Percentiles rank a stretch among this genome's conserved stretches.
These are phyloP conservation scores for Oreochromis spilurus DNA, from an alignment of 2,113 vertebrate species.

Conservation along the genomic window DNA sequence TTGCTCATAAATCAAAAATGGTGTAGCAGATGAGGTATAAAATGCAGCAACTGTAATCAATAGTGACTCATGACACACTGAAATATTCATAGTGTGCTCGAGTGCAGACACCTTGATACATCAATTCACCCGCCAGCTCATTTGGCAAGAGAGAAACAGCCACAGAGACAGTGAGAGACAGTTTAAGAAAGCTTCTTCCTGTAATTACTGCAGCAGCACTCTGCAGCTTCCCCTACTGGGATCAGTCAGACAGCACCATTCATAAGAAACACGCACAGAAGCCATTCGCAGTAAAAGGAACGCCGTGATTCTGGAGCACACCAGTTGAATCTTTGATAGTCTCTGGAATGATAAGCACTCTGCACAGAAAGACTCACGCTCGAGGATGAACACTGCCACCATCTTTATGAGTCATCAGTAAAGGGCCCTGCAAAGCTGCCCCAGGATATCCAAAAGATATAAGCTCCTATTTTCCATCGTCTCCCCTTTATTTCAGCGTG, in stretches of 20 bases:
- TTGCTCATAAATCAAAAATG: background rate
- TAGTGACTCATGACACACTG: background rate
- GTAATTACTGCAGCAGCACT: conserved; percentile 38
- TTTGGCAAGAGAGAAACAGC: conserved; percentile 5
- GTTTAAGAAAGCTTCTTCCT: conserved; percentile 6
- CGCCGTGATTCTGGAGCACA: background rate
- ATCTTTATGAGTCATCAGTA: conserved; percentile 43
- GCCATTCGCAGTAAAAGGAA: conserved; percentile 14
- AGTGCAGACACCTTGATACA: background rate
- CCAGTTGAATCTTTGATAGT: conserved; percentile 7
- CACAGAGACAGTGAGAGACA: conserved; percentile 3
- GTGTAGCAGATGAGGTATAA: background rate
- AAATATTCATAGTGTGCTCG: background rate
- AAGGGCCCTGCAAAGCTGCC: conserved; percentile 3
- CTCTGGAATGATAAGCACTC: background rate
- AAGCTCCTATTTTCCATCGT: background rate
- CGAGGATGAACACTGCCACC: background rate
- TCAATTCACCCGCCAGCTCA: background rate
- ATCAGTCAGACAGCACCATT: conserved; percentile 33
- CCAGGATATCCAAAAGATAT: background rate
- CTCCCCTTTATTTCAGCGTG: background rate
- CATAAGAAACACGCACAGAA: background rate
- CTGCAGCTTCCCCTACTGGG: conserved; percentile 12
- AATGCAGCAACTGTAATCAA: background rate
- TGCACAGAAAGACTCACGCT: background rate